Evolutionary conservation across 1,140 invertebrate genomes (phyloP).

Genomic region (Cephus cinctus): DNA sequence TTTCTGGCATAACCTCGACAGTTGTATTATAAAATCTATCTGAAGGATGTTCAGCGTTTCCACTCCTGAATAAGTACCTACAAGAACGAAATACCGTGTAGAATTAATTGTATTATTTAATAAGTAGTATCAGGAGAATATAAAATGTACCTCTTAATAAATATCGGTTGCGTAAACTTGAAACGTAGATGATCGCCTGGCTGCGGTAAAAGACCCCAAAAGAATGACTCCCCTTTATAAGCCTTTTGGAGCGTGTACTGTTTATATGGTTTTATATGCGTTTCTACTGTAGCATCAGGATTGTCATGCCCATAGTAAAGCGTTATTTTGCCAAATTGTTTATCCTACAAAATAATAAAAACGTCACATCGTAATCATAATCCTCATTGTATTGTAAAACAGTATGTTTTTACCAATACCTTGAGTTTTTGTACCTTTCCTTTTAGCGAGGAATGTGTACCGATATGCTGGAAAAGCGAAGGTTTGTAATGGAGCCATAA

Average conservation of each 20-base stretch:
- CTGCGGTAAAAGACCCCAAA: constrained; percentile 89
- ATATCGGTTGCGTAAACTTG: constrained; percentile 74
- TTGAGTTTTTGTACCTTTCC: constrained; percentile 97
- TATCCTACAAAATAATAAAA: constrained; percentile 66
- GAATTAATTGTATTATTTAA: background rate
- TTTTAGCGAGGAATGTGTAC: constrained; percentile 90
- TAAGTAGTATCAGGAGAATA: background rate
- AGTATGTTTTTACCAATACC: constrained; percentile 56
- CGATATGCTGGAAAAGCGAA: constrained; percentile 95
- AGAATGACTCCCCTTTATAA: constrained; percentile 87
- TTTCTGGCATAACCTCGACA: constrained; percentile 75
- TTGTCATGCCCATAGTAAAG: constrained; percentile 82
- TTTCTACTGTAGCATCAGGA: constrained; percentile 71
- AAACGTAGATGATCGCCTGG: constrained; percentile 81
- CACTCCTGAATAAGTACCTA: constrained; percentile 87
- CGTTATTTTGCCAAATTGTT: constrained; percentile 87
- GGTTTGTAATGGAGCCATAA: constrained; percentile 89
- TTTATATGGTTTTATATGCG: constrained; percentile 82
- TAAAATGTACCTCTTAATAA: constrained; percentile 68
- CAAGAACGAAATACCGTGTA: constrained; percentile 21
- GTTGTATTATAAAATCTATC: constrained; percentile 90
- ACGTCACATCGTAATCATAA: constrained; percentile 11
- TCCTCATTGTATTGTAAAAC: constrained; percentile 11
- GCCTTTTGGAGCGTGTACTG: constrained; percentile 79
- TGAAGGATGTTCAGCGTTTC: constrained; percentile 87